These are phyloP conservation scores for Anagyrus pseudococci DNA, from an alignment of 2,888 invertebrate species.

Conservation along the genomic window DNA sequence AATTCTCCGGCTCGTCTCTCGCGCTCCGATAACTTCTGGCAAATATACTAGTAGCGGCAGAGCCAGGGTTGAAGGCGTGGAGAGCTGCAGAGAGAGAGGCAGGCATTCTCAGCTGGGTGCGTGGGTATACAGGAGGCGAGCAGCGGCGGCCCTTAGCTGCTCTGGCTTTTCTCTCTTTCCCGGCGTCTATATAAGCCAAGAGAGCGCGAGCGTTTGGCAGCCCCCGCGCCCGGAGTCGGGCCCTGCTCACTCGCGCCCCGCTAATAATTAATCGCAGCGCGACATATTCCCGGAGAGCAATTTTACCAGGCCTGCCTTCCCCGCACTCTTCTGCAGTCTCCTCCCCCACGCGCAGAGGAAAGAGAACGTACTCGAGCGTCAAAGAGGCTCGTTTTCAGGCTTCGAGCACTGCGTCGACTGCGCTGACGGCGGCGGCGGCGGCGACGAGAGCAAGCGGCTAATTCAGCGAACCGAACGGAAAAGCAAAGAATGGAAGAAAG, in stretches of 20 bases:
- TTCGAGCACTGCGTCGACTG: slow-evolving; percentile 22
- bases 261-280: slow-evolving; percentile 46
- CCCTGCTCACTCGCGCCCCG: slow-evolving; percentile 27
- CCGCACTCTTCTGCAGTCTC: slow-evolving; percentile 8
- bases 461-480: slow-evolving; percentile 40
- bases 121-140: no score
- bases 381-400: slow-evolving; percentile 40
- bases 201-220: background rate
- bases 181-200: no score
- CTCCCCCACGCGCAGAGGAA: slow-evolving; percentile 6
- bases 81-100: no score
- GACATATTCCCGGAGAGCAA: slow-evolving; percentile 39
- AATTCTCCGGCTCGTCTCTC: slow-evolving; percentile 51
- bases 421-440: no score
- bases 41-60: slow-evolving; percentile 45
- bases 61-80: background rate
- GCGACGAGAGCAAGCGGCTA: slow-evolving; percentile 24
- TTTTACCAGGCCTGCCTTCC: slow-evolving; percentile 10
- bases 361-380: slow-evolving; percentile 39
- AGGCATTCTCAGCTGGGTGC: no score
- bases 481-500: slow-evolving; percentile 40
- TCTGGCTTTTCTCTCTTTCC: no score
- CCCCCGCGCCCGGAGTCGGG: background rate
- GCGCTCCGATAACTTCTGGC: slow-evolving; percentile 52
- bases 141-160: no score